Percentiles rank a stretch among this genome's conserved stretches.
phyloP scores from a whole-genome alignment of 2,797 vertebrate species.

The Philypnodon macrostomus region DNA sequence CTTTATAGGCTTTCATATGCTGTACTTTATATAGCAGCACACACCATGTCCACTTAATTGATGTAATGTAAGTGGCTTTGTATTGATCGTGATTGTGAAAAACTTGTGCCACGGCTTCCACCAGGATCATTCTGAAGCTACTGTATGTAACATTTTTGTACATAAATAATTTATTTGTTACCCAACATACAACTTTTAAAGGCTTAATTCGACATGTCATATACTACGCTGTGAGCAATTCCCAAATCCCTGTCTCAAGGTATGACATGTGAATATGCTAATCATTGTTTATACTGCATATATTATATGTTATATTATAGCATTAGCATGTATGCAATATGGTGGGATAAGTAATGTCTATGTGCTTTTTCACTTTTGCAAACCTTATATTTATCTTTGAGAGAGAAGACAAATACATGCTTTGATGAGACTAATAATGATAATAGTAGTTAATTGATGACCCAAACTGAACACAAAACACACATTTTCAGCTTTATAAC shows the following conservation, averaged over 20 bases:
- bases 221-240: background rate
- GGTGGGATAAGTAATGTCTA: too few relatives aligned
- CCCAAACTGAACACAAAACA: background rate
- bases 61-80: conserved; percentile 2
- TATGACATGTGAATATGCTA: conserved; percentile 8
- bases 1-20: background rate
- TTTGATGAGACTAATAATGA: too few relatives aligned
- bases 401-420: too few relatives aligned
- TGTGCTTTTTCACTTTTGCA: too few relatives aligned
- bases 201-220: too few relatives aligned
- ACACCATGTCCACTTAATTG: conserved; percentile 5
- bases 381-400: too few relatives aligned
- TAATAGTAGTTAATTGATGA: too few relatives aligned
- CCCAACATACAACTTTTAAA: too few relatives aligned
- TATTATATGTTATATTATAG: too few relatives aligned
- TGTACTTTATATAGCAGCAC: background rate
- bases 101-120: background rate
- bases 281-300: background rate
- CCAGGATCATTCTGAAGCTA: background rate
- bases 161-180: background rate
- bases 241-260: too few relatives aligned
- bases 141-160: too few relatives aligned
- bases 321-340: too few relatives aligned
- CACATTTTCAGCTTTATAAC: conserved; percentile 16
- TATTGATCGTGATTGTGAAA: conserved; percentile 1